Base-by-base conservation (phyloP, 2,888 invertebrate genomes). In the Saturnia japonica region DNA sequence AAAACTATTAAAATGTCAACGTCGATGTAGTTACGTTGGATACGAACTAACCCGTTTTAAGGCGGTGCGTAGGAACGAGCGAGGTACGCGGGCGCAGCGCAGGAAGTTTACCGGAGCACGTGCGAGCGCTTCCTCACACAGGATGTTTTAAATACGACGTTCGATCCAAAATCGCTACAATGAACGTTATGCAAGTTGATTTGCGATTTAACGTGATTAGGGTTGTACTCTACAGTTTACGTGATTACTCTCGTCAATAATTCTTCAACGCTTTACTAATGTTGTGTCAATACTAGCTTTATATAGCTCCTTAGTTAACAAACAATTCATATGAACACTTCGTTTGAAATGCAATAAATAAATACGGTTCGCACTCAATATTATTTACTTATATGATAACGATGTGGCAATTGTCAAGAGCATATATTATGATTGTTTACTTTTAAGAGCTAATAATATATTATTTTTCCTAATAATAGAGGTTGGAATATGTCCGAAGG, bases 81-180 rank as follows among this genome's bases (percentile, higher is more conserved):
- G 72, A 81, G 81, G 82, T 82, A 78, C 77, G 72, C 73, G 57
- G 51, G 64, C 81, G 80, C 91, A 89, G 91, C 79, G 82, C 91
- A 89, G 92, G 92, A 92, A 91, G 91, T 90, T 88, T 88, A 88
- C 87, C 72, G 78, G 67, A 82, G 90, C 93, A 92, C 92, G 93
- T 92, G 93, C 91, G 89, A 82, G 80, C 82, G 85, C 84, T 88
- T 89, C 88, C 88, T 85, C 76, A 78, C 89, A 93, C 93, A 93
- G 93, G 93, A 93, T 93, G 93, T 92, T 93, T 91, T 85, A 91
- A 90, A 88, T 85, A 85, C 86, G 84, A 85, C 84, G 80, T 83
- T 54, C 84, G 79, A 78, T 78, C 77, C 75, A 75, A 79, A 82
- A 80, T 82, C 78, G 79, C 78, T 1, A 64, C 64, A 64, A 64